These are phyloP conservation scores for Thomomys bottae DNA, from an alignment of 2,113 vertebrate genomes.

Conservation along the genomic window DNA sequence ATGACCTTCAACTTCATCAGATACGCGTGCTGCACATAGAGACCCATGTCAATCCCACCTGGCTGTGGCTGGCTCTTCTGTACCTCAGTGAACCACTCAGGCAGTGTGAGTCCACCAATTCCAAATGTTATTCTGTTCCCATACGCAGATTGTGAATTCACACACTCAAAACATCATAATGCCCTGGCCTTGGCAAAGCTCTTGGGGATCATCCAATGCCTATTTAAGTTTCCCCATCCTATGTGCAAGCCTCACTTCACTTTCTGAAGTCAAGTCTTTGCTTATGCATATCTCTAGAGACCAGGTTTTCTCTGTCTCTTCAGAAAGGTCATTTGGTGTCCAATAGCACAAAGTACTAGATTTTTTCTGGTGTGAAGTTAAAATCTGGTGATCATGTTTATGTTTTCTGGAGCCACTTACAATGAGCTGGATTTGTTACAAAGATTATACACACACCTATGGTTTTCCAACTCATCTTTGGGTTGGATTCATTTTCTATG, in stretches of 20 bases:
- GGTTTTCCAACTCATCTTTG: neutral
- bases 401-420: neutral
- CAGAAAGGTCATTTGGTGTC: neutral
- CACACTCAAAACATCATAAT: neutral
- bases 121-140: neutral
- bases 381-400: neutral
- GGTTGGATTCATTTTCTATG: neutral
- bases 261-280: neutral
- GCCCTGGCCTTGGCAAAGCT: neutral
- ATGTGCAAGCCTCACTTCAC: no score
- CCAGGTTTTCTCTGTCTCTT: neutral
- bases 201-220: neutral
- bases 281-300: neutral
- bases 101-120: neutral
- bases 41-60: neutral
- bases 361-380: neutral
- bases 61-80: neutral
- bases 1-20: slow-evolving; percentile 93
- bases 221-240: neutral
- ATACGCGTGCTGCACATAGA: slow-evolving; percentile 86
- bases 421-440: neutral
- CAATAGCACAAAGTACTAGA: neutral
- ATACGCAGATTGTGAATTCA: neutral
- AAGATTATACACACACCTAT: neutral
- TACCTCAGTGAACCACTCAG: neutral